A percentile compares a stretch with the other conserved stretches of the same genome.
Conservation (phyloP, 2,113 vertebrate species). For the Zosterops hypoxanthus region DNA sequence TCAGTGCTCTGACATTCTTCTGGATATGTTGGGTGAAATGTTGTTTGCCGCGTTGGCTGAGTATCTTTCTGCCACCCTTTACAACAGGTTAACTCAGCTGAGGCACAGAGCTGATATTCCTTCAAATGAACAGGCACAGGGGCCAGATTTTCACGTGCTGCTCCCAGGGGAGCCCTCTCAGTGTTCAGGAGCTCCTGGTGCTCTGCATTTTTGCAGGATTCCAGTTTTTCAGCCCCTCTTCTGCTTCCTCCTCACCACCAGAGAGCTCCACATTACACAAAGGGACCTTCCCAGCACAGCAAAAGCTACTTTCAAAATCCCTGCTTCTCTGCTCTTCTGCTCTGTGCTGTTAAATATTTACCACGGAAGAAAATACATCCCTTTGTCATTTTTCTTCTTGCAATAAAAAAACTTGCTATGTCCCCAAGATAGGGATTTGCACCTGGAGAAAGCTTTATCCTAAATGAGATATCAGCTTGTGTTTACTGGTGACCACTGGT, state of each 20-base stretch:
- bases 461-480: background rate
- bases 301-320: background rate
- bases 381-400: background rate
- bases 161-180: background rate
- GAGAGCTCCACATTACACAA: background rate
- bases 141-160: background rate
- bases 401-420: background rate
- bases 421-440: background rate
- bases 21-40: rapidly evolving
- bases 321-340: background rate
- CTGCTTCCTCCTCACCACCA: background rate
- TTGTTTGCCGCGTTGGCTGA: background rate
- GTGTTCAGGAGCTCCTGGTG: background rate
- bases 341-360: background rate
- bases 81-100: background rate
- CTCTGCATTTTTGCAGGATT: background rate
- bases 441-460: background rate
- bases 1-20: background rate
- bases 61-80: background rate
- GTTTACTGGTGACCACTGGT: background rate
- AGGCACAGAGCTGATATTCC: background rate
- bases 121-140: background rate
- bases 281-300: background rate
- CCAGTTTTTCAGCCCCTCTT: background rate
- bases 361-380: background rate